Base-by-base conservation (phyloP, 2,113 vertebrate species). In the Oplegnathus fasciatus region DNA sequence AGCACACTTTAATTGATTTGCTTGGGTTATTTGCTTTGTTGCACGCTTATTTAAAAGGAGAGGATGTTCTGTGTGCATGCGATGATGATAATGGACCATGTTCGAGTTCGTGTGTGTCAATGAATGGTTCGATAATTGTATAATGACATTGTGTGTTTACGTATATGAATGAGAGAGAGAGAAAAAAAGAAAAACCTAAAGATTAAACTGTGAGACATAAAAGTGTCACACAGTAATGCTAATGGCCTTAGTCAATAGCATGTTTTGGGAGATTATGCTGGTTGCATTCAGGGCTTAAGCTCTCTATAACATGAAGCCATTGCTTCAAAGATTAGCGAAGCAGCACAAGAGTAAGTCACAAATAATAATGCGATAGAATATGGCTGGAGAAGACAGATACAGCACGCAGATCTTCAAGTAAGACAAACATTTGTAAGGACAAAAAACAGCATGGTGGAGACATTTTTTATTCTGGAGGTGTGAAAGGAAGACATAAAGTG, bases 1-100 rank as follows among this genome's bases (percentile, higher is more conserved):
- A 20, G 42, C 60, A 65, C 44, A 50, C 72, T 88, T 87, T 55
- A 90, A 92, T 82, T 86, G 88, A 89, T 86, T 87, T 83, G 46
- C 74, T 26, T 30, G 28, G 82, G 75, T 80, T 86, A 76, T 90
- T 92, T 90, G 75, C 73, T 82, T 71, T 71, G 58, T 70, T 57
- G 77, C 86, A 85, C 71, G 70, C 73, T 82, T 86, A 54, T 80
- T 89, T 81, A 52, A 85, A 72, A 73, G 60, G 26, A 34, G 70
- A 52, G 44, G 34, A 65, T 75, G 61, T 60, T 84, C 72, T 71
- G 52, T 68, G 24, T 70, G 83, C 61, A 71, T 83, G 86, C 28
- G 6, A 24, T 30, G 60, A 46, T 44, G 61, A 75, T 34, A 79
- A 89, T 65, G 66, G 79, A 61, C 30, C n/a, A n/a, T 44, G 9